Evolutionary conservation across 37 sponge, comb jelly and placozoan species (phyloP), one percentile per base, ranked within the genome.

Genomic region (Aphrocallistes beatrix): DNA sequence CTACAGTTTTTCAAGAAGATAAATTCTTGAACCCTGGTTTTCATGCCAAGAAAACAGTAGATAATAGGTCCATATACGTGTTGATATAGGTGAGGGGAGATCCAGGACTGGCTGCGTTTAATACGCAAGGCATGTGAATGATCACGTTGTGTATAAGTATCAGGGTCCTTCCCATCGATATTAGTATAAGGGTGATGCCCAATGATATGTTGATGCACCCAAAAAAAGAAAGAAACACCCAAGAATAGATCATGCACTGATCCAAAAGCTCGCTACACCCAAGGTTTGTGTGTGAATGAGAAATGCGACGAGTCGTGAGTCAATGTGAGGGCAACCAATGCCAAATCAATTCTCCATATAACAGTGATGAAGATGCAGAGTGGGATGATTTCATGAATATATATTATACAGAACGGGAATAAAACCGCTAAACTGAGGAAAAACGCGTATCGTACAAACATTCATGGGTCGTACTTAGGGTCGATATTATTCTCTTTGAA

Each of bases 101-200:
- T 19, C 97, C 97, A 96, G 19, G 81, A 84, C 86, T 96, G 97
- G 23, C 51, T 47, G 87, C 85, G 85, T 85, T 94, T 94, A 85
- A 96, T 94, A 25, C 97, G 90, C 0, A 94, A 87, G 48, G 93
- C 87, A 60, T 95, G 94, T n/a, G 96, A 87, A 10, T 85, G 36
- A 28, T 91, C 89, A 90, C 88, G 37, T 39, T 87, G 39, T 13
- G 96, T 96, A 37, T 87, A 85, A 39, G 94, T 96, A 81, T 96
- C 97, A 1, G 97, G 97, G 50, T 96, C 97, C 39, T 88, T 87
- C 13, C 92, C 91, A 82, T 94, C 95, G 60, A 96, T 89, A 83
- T 96, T 96, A 36, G 97, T 94, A 83, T 91, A 96, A 1, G 93
- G 90, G 39, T 96, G 97, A 37, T 96, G 97, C 1, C 97, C 97